Percentiles rank a stretch among this genome's conserved stretches.
Evolutionary conservation across 2,888 invertebrate genomes (phyloP).

Genomic region (Tipula lateralis): DNA sequence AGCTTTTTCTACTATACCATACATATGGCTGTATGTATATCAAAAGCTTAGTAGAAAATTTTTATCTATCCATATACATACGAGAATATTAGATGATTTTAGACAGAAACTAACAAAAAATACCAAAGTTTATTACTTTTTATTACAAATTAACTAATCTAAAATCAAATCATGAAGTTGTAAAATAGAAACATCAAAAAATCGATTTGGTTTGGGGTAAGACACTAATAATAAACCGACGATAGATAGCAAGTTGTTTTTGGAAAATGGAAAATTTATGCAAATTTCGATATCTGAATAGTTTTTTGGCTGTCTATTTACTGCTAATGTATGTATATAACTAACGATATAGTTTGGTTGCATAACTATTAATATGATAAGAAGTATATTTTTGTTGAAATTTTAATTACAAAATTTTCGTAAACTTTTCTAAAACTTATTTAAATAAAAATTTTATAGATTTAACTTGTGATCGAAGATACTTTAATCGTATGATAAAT

Average conservation of each 20-base stretch:
- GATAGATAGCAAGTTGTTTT: neutral
- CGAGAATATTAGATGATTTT: neutral
- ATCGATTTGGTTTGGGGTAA: neutral
- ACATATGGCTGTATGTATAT: neutral
- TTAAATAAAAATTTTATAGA: too few relatives aligned
- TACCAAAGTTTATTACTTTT: neutral
- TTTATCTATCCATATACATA: neutral
- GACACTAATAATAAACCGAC: neutral
- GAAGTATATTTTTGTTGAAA: too few relatives aligned
- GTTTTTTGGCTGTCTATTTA: neutral
- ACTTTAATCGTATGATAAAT: too few relatives aligned
- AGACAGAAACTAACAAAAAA: neutral
- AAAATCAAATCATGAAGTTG: neutral
- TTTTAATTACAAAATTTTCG: too few relatives aligned
- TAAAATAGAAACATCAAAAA: neutral
- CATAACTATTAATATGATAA: too few relatives aligned
- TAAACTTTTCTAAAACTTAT: too few relatives aligned
- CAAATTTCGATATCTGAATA: neutral
- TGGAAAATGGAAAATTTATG: neutral
- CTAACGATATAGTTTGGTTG: too few relatives aligned
- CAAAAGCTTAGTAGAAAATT: neutral
- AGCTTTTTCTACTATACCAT: neutral
- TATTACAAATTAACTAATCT: neutral
- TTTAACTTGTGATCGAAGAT: too few relatives aligned
- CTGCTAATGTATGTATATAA: too few relatives aligned